These are phyloP conservation scores for Etheostoma perlongum DNA, from an alignment of 2,797 vertebrate genomes.

Conservation along the genomic window DNA sequence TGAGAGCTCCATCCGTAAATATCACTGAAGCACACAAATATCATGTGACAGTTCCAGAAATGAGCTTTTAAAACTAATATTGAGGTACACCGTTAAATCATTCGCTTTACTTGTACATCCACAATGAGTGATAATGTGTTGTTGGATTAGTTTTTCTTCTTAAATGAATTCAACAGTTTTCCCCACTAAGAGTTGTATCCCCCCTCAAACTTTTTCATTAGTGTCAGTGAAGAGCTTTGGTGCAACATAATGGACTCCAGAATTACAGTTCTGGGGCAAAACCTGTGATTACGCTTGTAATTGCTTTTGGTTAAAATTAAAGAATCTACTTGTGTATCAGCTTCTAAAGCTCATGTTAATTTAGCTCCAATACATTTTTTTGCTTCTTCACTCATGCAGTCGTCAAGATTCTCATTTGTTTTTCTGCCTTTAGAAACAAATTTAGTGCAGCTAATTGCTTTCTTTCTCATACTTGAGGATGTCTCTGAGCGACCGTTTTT, in stretches of 20 bases:
- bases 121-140: conserved; percentile 17
- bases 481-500: conserved; percentile 53
- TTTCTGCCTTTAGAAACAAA: conserved; percentile 52
- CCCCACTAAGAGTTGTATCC: conserved; percentile 25
- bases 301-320: conserved; percentile 34
- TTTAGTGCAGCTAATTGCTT: conserved; percentile 48
- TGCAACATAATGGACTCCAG: conserved; percentile 25
- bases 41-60: conserved; percentile 58
- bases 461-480: conserved; percentile 30
- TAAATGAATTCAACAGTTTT: conserved; percentile 37
- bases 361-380: conserved; percentile 60
- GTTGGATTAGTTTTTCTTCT: conserved; percentile 28
- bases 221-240: conserved; percentile 31
- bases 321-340: conserved; percentile 16
- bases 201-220: conserved; percentile 47
- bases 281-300: background rate
- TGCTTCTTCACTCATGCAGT: conserved; percentile 31
- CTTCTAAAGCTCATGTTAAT: conserved; percentile 30
- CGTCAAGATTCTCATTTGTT: conserved; percentile 59
- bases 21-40: conserved; percentile 60
- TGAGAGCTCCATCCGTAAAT: conserved; percentile 67
- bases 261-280: conserved; percentile 38
- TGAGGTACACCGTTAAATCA: conserved; percentile 28
- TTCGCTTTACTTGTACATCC: conserved; percentile 36
- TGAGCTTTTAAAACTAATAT: conserved; percentile 64